Conservation (phyloP, 2,113 vertebrate species). For the Trochalopteron elliotii region DNA sequence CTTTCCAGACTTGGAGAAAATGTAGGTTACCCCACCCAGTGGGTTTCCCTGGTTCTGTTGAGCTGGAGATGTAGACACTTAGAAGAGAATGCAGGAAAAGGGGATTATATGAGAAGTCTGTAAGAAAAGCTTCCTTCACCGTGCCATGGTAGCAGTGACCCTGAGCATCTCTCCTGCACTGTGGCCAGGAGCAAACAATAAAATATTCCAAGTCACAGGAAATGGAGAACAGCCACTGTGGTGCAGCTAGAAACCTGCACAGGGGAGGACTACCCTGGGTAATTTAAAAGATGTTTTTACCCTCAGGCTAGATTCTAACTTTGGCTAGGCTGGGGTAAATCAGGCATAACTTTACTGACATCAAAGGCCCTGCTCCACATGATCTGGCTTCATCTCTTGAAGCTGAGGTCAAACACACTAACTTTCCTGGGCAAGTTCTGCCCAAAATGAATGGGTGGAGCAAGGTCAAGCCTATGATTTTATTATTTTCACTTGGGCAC, state of each 20-base stretch:
- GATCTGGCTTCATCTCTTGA: background rate
- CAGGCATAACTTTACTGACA: background rate
- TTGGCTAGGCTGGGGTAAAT: background rate
- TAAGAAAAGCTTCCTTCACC: background rate
- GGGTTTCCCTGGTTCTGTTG: background rate
- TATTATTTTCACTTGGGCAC: background rate
- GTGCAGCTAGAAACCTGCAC: background rate
- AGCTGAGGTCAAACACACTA: background rate
- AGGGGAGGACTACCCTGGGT: background rate
- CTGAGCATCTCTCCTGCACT: background rate
- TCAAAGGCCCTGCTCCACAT: background rate
- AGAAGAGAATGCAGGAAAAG: background rate
- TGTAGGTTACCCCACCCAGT: background rate
- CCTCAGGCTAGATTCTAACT: background rate
- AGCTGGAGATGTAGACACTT: background rate
- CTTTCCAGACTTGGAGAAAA: background rate
- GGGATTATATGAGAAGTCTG: background rate
- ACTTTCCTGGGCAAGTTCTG: background rate
- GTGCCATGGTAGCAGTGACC: background rate
- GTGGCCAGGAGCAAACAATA: background rate
- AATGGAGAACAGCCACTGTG: background rate
- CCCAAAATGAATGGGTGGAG: slow-evolving; percentile 6
- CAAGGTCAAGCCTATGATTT: background rate
- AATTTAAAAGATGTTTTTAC: background rate
- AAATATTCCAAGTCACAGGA: background rate